These are phyloP conservation scores for Coracopsis vasa DNA, from an alignment of 2,113 vertebrate genomes.

Conservation along the genomic window DNA sequence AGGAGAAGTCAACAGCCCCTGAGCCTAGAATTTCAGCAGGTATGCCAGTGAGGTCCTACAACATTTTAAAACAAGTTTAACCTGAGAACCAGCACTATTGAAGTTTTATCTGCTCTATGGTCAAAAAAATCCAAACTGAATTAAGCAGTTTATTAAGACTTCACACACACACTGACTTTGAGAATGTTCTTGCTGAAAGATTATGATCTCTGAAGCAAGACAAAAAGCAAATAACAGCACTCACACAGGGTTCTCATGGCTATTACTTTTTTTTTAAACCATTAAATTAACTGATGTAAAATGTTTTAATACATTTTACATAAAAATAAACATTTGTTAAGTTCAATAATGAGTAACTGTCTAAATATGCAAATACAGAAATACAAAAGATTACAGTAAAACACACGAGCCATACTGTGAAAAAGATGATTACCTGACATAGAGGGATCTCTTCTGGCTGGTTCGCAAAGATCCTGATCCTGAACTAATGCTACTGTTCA, in stretches of 20 bases:
- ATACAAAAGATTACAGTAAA: neutral
- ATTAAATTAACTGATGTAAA: neutral
- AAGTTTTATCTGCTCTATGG: neutral
- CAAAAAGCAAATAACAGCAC: neutral
- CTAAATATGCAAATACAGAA: neutral
- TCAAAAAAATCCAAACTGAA: neutral
- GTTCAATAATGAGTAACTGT: neutral
- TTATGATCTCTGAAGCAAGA: neutral
- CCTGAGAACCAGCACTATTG: neutral
- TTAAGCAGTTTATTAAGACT: neutral
- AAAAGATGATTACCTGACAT: conserved; percentile 84
- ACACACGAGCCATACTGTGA: fast-evolving
- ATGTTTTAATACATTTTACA: neutral
- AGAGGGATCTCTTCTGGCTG: conserved; percentile 94
- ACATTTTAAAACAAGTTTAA: neutral
- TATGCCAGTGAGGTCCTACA: neutral
- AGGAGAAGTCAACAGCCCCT: neutral
- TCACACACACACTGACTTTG: neutral
- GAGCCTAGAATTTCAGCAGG: neutral
- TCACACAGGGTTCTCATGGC: neutral
- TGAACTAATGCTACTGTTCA: conserved; percentile 98
- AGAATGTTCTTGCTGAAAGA: neutral
- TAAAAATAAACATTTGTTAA: neutral
- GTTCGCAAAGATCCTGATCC: conserved; percentile 93
- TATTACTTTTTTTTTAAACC: neutral